Percentiles rank a stretch among this genome's conserved stretches.
Evolutionary conservation across 1,140 invertebrate genomes (phyloP).

Genomic region (Dinothrombium tinctorium): DNA sequence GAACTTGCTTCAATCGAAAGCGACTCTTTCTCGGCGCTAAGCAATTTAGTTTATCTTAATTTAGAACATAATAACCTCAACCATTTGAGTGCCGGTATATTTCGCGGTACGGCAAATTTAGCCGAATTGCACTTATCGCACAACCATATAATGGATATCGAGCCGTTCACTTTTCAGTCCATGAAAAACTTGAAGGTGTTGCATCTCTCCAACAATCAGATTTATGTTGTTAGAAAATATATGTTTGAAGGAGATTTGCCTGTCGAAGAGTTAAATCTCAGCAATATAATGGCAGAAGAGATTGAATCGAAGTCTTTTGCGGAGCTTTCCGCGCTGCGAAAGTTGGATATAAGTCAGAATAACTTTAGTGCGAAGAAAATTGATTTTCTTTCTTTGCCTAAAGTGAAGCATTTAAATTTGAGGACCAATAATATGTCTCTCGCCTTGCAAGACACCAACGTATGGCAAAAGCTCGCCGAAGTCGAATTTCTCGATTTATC

Average conservation of each 20-base stretch:
- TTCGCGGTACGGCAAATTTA: slow-evolving; percentile 33
- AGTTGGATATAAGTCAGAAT: slow-evolving; percentile 46
- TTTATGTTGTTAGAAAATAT: slow-evolving; percentile 17
- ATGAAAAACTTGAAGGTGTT: slow-evolving; percentile 32
- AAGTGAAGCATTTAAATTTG: slow-evolving; percentile 28
- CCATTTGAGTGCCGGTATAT: slow-evolving; percentile 17
- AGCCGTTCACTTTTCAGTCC: slow-evolving; percentile 31
- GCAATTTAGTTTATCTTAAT: slow-evolving; percentile 32
- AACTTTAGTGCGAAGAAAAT: slow-evolving; percentile 24
- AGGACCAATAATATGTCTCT: slow-evolving; percentile 44
- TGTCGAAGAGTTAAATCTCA: slow-evolving; percentile 17
- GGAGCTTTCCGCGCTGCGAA: slow-evolving; percentile 35
- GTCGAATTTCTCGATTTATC: too few species aligned
- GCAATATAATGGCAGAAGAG: slow-evolving; percentile 31
- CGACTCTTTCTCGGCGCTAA: slow-evolving; percentile 45
- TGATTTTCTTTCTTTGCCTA: slow-evolving; percentile 3
- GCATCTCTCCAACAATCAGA: slow-evolving; percentile 34
- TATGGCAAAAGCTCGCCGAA: too few species aligned
- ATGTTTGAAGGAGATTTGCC: slow-evolving; percentile 32
- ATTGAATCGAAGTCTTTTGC: slow-evolving; percentile 37
- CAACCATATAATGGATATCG: slow-evolving; percentile 28
- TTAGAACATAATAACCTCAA: slow-evolving; percentile 20
- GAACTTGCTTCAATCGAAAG: slow-evolving; percentile 50
- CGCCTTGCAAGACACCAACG: background rate
- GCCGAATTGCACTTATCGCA: slow-evolving; percentile 36